phyloP scores from a whole-genome alignment of 2,797 vertebrate species.

The Macrochelys suwanniensis region DNA sequence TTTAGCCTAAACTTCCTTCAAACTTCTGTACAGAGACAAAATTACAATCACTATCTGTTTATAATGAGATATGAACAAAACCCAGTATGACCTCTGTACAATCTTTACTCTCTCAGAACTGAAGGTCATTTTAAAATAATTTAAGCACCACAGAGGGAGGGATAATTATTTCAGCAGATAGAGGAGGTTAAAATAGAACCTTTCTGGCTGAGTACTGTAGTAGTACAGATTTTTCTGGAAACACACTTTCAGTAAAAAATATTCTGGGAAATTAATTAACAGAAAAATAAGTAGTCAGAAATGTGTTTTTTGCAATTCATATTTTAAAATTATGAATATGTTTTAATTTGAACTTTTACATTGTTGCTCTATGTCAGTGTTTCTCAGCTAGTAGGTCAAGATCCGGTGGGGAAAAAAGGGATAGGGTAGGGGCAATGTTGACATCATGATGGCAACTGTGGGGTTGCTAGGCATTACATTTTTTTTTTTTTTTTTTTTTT shows the following conservation, averaged over 20 bases:
- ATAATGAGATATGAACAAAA: slow-evolving; percentile 8
- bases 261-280: not conserved
- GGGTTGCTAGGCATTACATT: not conserved
- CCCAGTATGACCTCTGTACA: not conserved
- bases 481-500: too few relatives aligned
- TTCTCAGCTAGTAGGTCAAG: not conserved
- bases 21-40: not conserved
- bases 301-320: not conserved
- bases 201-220: not conserved
- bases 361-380: not conserved
- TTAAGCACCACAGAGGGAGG: not conserved
- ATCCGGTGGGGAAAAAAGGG: not conserved
- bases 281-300: not conserved
- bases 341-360: not conserved
- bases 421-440: not conserved
- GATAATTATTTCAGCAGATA: slow-evolving; percentile 26
- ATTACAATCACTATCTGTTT: not conserved
- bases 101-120: not conserved
- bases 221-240: not conserved
- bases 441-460: not conserved
- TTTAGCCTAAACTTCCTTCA: not conserved
- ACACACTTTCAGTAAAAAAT: not conserved
- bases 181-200: slow-evolving; percentile 30
- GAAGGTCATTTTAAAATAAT: slow-evolving; percentile 40
- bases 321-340: not conserved